A percentile compares a stretch with the other conserved stretches of the same genome.
Evolutionary conservation across 2,113 vertebrate species (phyloP).

Genomic region (Sphyrna mokarran): DNA sequence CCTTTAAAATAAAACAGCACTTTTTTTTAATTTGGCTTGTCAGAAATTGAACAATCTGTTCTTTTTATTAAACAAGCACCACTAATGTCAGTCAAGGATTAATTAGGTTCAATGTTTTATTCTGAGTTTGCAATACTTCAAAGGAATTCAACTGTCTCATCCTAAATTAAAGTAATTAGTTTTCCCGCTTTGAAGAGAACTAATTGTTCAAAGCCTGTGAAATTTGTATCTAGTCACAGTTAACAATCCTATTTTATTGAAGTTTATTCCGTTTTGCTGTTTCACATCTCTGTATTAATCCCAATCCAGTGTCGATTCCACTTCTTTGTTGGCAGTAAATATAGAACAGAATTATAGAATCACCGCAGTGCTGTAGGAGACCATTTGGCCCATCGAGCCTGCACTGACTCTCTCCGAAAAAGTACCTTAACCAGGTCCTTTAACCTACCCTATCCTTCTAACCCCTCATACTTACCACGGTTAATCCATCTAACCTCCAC

Average conservation of each 20-base stretch:
- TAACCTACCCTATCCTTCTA: no score
- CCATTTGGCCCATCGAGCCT: no score
- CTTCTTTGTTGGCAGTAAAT: neutral
- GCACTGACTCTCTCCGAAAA: no score
- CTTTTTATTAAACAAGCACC: neutral
- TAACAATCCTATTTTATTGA: conserved; percentile 6
- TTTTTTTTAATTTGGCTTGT: neutral
- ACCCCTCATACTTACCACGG: no score
- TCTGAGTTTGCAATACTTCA: neutral
- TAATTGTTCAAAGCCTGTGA: neutral
- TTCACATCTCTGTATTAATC: neutral
- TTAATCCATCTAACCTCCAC: no score
- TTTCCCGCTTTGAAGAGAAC: neutral
- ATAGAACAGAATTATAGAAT: no score
- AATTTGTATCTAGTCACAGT: neutral
- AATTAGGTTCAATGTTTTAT: neutral
- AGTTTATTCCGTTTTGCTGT: neutral
- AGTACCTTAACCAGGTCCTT: no score
- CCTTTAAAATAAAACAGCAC: neutral
- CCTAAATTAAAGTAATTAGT: conserved; percentile 13
- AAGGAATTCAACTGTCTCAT: neutral
- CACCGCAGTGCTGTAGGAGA: no score
- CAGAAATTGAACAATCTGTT: neutral
- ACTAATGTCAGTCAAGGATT: neutral
- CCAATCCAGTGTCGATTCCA: neutral